Percentiles rank a stretch among this genome's conserved stretches.
Evolutionary conservation across 2,797 vertebrate species (phyloP).

Genomic region (Labeo calbasu): DNA sequence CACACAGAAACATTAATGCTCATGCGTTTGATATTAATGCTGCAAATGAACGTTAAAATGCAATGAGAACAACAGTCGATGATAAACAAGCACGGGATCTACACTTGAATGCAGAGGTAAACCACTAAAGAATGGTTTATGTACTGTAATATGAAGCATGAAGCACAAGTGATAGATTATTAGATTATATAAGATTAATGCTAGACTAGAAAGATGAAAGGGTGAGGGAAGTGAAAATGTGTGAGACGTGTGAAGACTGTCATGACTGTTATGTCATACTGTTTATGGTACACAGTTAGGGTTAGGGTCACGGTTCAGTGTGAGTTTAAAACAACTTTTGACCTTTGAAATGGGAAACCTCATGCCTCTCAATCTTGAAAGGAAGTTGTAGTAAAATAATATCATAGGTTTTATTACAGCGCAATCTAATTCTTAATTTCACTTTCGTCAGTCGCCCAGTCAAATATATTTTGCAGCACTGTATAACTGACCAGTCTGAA

Average conservation of each 20-base stretch:
- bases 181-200: background rate
- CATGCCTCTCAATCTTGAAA: conserved; percentile 16
- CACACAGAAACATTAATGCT: conserved; percentile 11
- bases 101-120: background rate
- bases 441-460: background rate
- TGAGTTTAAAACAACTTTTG: conserved; percentile 30
- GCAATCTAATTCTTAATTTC: background rate
- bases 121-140: background rate
- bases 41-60: background rate
- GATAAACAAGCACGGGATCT: background rate
- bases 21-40: conserved; percentile 6
- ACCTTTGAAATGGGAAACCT: conserved; percentile 33
- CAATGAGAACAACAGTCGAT: background rate
- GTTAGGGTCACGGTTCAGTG: background rate
- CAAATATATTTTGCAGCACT: background rate
- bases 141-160: background rate
- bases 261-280: background rate
- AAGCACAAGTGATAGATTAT: background rate
- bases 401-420: background rate
- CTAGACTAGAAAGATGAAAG: background rate
- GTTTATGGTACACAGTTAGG: background rate
- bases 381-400: background rate
- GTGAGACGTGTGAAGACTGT: background rate
- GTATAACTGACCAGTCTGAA: background rate
- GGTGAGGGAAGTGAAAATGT: conserved; percentile 14